Evolutionary conservation across 1,140 invertebrate species (phyloP).

Genomic region (Meteorus sp.): DNA sequence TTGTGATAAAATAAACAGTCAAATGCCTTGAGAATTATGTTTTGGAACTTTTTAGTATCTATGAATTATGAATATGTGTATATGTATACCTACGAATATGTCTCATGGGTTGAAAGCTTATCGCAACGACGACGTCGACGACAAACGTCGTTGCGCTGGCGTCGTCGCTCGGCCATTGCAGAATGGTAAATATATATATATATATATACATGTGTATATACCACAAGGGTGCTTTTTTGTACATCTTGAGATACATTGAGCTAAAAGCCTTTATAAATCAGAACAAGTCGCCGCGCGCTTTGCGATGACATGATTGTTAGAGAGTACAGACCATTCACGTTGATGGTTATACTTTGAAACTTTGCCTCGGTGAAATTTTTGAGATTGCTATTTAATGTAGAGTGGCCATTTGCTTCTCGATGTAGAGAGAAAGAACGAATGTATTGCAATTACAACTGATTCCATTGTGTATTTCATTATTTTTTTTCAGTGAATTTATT

Average conservation of each 20-base stretch:
- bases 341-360: slow-evolving; percentile 29
- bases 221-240: slow-evolving; percentile 44
- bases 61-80: slow-evolving; percentile 19
- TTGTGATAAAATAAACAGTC: too few species aligned
- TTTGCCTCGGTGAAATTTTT: too few species aligned
- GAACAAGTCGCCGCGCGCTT: slow-evolving; percentile 48
- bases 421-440: not conserved
- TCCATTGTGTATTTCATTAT: too few species aligned
- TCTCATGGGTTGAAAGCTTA: slow-evolving; percentile 22
- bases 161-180: slow-evolving; percentile 11
- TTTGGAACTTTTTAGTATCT: not conserved
- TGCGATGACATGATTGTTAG: slow-evolving; percentile 43
- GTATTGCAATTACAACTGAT: too few species aligned
- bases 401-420: not conserved
- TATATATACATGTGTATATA: slow-evolving; percentile 7
- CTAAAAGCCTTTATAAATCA: slow-evolving; percentile 59
- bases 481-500: too few species aligned
- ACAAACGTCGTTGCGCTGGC: slow-evolving; percentile 9
- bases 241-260: slow-evolving; percentile 34
- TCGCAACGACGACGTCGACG: slow-evolving; percentile 13
- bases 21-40: not conserved
- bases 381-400: too few species aligned
- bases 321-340: slow-evolving; percentile 41
- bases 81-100: slow-evolving; percentile 2
- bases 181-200: too few species aligned